Base-by-base conservation (phyloP, 2,113 vertebrate species). In the Carassius carassius region DNA sequence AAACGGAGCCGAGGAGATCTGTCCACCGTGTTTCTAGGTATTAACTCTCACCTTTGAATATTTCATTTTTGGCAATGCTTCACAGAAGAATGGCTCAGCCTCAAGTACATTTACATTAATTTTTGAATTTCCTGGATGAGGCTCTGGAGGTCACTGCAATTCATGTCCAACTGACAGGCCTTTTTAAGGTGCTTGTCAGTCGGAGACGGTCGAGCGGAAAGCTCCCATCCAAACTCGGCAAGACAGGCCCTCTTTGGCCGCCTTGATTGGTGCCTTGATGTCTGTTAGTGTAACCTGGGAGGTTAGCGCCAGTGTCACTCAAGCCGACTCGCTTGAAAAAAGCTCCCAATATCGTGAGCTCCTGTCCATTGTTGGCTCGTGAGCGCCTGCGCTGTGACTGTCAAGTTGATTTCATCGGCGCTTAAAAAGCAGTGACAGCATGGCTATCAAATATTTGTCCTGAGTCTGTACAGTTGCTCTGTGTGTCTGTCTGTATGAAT, bases 171-270 rank as follows among this genome's bases (percentile, higher is more conserved):
- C 87, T 94, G 94, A 93, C 91, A 89, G 94, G 90, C 85, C 88
- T 91, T 90, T 91, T 90, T 91, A 90, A 92, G 91, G 89, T 91
- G 88, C 88, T 89, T 91, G 93, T 93, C 94, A 91, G 90, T 92
- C 87, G 91, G 89, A 85, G 87, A 91, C 76, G 88, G 90, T 88
- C 88, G 88, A 91, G 90, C 86, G 90, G 90, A 91, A 92, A 92
- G 89, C 89, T 90, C 85, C 88, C 86, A 78, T 91, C 89, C 84
- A 77, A 54, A 86, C 78, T 70, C 82, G 25, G 84, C 85, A 84
- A 90, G 91, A 69, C 77, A 79, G 78, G 84, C 85, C 84, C 54
- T 88, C 70, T 84, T 63, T 83, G 89, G 75, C 85, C 84, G 91
- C 85, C 75, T 75, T 85, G 88, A 91, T 84, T 83, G 87, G 91